Conservation (phyloP, 2,888 invertebrate species). For the Ornithoptera alexandrae region DNA sequence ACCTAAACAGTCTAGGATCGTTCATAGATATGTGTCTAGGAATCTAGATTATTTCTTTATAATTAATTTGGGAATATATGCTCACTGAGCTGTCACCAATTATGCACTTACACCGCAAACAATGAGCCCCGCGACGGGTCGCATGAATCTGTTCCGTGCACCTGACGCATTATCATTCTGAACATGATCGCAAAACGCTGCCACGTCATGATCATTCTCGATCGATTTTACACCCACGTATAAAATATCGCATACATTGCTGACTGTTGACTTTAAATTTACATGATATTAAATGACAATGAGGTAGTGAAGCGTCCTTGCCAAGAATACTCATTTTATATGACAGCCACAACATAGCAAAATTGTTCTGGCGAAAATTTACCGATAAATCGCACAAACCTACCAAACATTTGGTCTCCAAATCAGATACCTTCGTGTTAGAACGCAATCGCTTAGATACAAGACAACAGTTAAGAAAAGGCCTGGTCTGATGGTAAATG, state of each 20-base stretch:
- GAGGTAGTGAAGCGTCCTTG: neutral
- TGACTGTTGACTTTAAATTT: too few relatives aligned
- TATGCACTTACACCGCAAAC: constrained; percentile 55
- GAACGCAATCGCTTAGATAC: too few relatives aligned
- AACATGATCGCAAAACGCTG: neutral
- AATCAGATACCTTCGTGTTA: too few relatives aligned
- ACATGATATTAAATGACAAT: neutral
- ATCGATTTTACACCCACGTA: neutral
- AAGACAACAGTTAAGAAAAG: too few relatives aligned
- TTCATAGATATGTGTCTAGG: neutral
- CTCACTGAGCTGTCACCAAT: constrained; percentile 46
- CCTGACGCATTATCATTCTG: constrained; percentile 68
- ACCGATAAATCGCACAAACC: too few relatives aligned
- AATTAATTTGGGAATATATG: neutral
- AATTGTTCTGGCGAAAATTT: too few relatives aligned
- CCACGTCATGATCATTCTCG: neutral
- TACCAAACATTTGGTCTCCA: too few relatives aligned
- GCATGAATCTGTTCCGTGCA: constrained; percentile 56
- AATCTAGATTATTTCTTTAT: too few relatives aligned
- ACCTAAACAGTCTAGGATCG: neutral
- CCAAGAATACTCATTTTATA: too few relatives aligned
- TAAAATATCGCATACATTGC: too few relatives aligned
- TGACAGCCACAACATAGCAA: too few relatives aligned
- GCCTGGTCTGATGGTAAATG: too few relatives aligned
- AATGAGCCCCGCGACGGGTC: constrained; percentile 57